phyloP scores from a whole-genome alignment of 2,113 vertebrate genomes.

The Penelope pileata region DNA sequence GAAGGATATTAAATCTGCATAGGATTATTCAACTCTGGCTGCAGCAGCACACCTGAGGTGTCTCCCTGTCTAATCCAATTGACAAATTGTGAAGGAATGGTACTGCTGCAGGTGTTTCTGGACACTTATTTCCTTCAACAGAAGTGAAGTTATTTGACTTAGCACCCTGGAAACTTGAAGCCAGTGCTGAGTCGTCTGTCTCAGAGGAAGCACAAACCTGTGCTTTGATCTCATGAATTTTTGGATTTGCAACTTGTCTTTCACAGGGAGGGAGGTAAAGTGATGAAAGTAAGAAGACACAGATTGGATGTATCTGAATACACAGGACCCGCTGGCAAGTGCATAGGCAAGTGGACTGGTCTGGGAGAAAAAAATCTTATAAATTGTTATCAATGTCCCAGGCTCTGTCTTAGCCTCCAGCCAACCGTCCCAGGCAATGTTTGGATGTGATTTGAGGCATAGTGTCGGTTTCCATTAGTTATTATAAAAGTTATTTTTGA shows the following conservation, averaged over 20 bases:
- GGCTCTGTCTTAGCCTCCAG: background rate
- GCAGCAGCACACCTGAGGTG: background rate
- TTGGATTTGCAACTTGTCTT: background rate
- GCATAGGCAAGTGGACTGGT: background rate
- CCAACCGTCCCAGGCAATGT: background rate
- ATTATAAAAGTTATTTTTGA: background rate
- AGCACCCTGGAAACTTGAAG: background rate
- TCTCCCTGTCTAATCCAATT: background rate
- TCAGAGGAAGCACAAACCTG: accelerated
- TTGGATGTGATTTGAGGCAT: background rate
- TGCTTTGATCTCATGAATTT: background rate
- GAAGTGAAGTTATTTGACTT: background rate
- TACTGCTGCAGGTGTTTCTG: accelerated
- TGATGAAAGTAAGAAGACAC: background rate
- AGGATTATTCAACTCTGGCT: background rate
- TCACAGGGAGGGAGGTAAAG: background rate
- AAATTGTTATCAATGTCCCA: background rate
- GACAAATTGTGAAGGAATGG: background rate
- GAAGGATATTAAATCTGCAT: background rate
- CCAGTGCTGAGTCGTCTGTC: background rate
- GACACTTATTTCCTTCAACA: accelerated
- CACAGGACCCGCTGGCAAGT: background rate
- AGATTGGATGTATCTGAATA: background rate
- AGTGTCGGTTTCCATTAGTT: background rate
- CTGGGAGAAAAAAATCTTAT: background rate